Percentiles rank a stretch among this genome's conserved stretches.
Conservation (phyloP, 1,140 invertebrate genomes). For the Charaxes varanes region DNA sequence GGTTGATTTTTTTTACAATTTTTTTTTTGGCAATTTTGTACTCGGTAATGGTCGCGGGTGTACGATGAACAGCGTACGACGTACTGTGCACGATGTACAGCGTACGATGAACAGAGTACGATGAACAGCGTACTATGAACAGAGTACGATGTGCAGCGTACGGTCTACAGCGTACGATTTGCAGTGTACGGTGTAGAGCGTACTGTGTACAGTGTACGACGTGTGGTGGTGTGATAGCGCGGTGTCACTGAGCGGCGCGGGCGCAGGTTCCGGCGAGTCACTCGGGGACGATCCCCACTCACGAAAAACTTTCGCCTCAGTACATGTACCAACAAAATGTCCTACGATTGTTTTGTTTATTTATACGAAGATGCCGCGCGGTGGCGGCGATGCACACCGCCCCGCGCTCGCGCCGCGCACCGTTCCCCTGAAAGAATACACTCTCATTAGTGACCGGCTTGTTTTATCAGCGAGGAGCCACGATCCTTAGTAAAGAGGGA, state of each 20-base stretch:
- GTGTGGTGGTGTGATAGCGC: conserved; percentile 27
- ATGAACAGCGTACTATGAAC: no score
- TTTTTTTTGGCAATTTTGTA: conserved; percentile 71
- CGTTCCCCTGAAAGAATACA: conserved; percentile 34
- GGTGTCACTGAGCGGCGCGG: conserved; percentile 32
- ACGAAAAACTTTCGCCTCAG: conserved; percentile 57
- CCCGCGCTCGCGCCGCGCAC: conserved; percentile 32
- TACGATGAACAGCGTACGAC: no score
- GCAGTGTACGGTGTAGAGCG: no score
- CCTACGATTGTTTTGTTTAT: conserved; percentile 49
- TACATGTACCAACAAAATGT: conserved; percentile 68
- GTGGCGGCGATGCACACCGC: conserved; percentile 21
- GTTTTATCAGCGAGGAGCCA: no score
- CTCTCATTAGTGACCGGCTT: no score
- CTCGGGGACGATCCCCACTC: conserved; percentile 36
- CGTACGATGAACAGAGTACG: no score
- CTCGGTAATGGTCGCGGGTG: conserved; percentile 58
- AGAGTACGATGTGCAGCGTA: no score
- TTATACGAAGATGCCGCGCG: conserved; percentile 35
- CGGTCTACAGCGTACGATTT: no score
- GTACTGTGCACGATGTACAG: no score
- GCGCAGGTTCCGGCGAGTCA: conserved; percentile 33
- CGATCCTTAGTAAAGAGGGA: no score
- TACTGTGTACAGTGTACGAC: no score
- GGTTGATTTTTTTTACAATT: conserved; percentile 31